Percentiles rank a stretch among this genome's conserved stretches.
phyloP scores from a whole-genome alignment of 2,888 invertebrate species.

The Cheilosia scutellata region DNA sequence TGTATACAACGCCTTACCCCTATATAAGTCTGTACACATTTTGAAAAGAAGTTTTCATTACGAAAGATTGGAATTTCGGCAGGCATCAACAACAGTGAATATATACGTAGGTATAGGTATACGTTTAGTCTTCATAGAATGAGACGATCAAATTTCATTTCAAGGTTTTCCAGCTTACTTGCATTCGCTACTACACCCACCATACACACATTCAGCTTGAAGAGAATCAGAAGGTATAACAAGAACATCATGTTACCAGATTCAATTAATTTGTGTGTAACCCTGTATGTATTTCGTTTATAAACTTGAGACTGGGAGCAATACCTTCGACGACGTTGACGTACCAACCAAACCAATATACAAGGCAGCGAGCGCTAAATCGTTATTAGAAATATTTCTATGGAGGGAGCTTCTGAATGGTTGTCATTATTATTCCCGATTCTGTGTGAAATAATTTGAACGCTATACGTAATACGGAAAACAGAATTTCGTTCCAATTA shows the following conservation, averaged over 20 bases:
- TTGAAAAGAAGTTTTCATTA: slow-evolving; percentile 62
- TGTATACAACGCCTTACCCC: neutral
- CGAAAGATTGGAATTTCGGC: slow-evolving; percentile 68
- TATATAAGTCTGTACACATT: neutral
- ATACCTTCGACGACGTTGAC: slow-evolving; percentile 19
- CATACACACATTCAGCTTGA: neutral
- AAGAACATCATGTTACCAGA: slow-evolving; percentile 42
- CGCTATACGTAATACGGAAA: no score
- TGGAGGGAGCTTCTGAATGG: neutral
- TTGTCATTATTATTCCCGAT: slow-evolving; percentile 51
- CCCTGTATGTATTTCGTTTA: slow-evolving; percentile 66
- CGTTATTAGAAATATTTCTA: slow-evolving; percentile 45
- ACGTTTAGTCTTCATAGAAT: slow-evolving; percentile 11
- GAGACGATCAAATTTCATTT: slow-evolving; percentile 66
- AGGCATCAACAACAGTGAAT: slow-evolving; percentile 43
- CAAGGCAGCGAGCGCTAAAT: slow-evolving; percentile 55
- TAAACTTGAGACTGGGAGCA: slow-evolving; percentile 52
- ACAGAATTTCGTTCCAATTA: no score
- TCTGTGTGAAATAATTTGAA: slow-evolving; percentile 19
- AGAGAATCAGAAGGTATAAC: slow-evolving; percentile 29
- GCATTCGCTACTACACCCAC: no score
- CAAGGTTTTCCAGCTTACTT: slow-evolving; percentile 20
- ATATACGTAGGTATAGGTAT: neutral
- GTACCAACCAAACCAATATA: neutral
- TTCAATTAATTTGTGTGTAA: slow-evolving; percentile 70